Percentiles rank a stretch among this genome's conserved stretches.
Conservation (phyloP, 2,797 vertebrate genomes). For the Streptopelia turtur region DNA sequence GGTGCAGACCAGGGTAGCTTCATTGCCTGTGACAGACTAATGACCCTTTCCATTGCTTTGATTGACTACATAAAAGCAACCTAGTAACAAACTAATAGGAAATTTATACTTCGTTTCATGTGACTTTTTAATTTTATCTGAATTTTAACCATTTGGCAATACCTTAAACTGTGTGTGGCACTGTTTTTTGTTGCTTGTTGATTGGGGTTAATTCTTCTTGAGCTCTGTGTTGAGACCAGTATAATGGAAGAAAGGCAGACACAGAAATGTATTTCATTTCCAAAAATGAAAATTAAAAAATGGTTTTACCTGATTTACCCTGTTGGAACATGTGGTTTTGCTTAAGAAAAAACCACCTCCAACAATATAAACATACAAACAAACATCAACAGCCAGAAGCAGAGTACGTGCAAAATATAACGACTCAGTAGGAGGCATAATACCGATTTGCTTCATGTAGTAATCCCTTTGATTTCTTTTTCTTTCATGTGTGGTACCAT, state of each 20-base stretch:
- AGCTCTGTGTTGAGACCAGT: background rate
- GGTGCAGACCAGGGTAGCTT: background rate
- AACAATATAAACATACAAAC: background rate
- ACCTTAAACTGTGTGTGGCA: background rate
- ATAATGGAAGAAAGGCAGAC: background rate
- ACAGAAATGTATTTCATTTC: background rate
- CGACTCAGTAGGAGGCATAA: constrained; percentile 44
- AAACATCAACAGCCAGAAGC: background rate
- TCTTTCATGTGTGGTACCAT: constrained; percentile 55
- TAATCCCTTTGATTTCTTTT: constrained; percentile 59
- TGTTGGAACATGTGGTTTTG: background rate
- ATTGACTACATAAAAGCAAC: background rate
- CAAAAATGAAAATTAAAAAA: background rate
- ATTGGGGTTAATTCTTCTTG: background rate
- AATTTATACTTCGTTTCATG: background rate
- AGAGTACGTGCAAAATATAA: constrained; percentile 17
- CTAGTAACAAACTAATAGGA: background rate
- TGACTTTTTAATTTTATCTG: background rate
- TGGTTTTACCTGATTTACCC: background rate
- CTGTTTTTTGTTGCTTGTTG: background rate
- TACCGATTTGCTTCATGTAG: constrained; percentile 39
- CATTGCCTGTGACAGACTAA: background rate
- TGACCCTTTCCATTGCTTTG: background rate
- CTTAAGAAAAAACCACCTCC: background rate
- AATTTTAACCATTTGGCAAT: background rate